Conservation (phyloP, 2,113 vertebrate species). For the Ptilonorhynchus violaceus region DNA sequence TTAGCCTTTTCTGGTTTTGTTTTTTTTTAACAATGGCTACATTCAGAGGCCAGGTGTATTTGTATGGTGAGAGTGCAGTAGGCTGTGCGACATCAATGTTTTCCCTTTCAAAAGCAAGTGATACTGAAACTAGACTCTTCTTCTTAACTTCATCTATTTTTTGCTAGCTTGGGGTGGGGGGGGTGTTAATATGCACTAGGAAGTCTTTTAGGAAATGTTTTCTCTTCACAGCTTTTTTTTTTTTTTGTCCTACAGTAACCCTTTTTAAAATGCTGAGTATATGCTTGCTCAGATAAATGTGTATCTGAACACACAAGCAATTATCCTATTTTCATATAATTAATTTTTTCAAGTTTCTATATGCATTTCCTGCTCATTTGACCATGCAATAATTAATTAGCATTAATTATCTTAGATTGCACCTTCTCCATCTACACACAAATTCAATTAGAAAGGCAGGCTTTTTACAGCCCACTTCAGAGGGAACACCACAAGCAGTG, state of each 20-base stretch:
- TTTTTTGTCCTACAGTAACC: slow-evolving; percentile 3
- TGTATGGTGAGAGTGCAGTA: not conserved
- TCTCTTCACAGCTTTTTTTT: slow-evolving; percentile 28
- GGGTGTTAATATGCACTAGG: not conserved
- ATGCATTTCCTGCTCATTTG: slow-evolving; percentile 75
- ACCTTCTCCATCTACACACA: slow-evolving; percentile 57
- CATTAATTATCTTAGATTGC: slow-evolving; percentile 75
- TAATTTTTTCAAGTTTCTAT: slow-evolving; percentile 68
- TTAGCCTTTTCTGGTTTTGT: not conserved
- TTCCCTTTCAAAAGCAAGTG: not conserved
- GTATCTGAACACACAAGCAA: slow-evolving; percentile 64
- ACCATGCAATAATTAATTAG: slow-evolving; percentile 79
- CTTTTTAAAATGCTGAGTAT: slow-evolving; percentile 53
- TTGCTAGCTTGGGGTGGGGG: not conserved
- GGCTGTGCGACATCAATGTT: not conserved
- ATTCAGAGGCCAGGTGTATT: not conserved
- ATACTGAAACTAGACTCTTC: slow-evolving; percentile 30
- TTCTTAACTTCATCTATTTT: slow-evolving; percentile 33
- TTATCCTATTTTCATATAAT: slow-evolving; percentile 74
- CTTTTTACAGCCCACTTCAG: slow-evolving; percentile 50
- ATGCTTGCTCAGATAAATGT: slow-evolving; percentile 45
- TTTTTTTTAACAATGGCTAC: not conserved
- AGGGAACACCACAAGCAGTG: slow-evolving; percentile 11
- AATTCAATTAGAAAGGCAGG: slow-evolving; percentile 58
- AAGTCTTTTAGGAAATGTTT: slow-evolving; percentile 36